Conservation (phyloP, 2,888 invertebrate species). For the Xylota segnis region DNA sequence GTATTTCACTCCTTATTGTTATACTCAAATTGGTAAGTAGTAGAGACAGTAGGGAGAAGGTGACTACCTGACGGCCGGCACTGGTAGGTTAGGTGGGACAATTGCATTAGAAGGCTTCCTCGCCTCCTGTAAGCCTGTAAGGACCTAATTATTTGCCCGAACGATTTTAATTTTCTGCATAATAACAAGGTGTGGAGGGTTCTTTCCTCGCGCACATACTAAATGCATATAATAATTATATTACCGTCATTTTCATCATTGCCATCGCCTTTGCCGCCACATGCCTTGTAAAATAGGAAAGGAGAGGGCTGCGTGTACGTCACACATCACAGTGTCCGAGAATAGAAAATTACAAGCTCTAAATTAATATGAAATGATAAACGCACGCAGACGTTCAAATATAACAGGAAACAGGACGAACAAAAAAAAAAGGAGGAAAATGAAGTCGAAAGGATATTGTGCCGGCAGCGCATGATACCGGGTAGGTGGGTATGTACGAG, state of each 20-base stretch:
- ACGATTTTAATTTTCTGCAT: slow-evolving; percentile 76
- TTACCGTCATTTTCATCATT: slow-evolving; percentile 70
- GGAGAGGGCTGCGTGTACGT: slow-evolving; percentile 63
- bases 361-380: slow-evolving; percentile 68
- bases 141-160: slow-evolving; percentile 75
- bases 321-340: slow-evolving; percentile 67
- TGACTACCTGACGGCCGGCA: not conserved
- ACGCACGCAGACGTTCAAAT: slow-evolving; percentile 68
- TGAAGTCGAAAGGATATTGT: slow-evolving; percentile 35
- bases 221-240: slow-evolving; percentile 70
- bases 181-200: slow-evolving; percentile 74
- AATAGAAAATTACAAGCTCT: slow-evolving; percentile 72
- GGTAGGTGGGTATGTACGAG: no score
- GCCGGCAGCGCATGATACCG: slow-evolving; percentile 25
- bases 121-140: slow-evolving; percentile 22
- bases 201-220: slow-evolving; percentile 50
- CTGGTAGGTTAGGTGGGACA: slow-evolving; percentile 28
- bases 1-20: slow-evolving; percentile 60
- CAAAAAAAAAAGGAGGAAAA: slow-evolving; percentile 19
- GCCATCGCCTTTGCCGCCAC: not conserved
- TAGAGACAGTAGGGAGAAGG: slow-evolving; percentile 52
- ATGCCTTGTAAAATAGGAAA: slow-evolving; percentile 19
- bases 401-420: slow-evolving; percentile 51
- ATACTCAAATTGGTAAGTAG: slow-evolving; percentile 62
- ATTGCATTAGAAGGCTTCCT: slow-evolving; percentile 64